Base-by-base conservation (phyloP, 53 echinoderm and acorn worm species). In the Crossaster papposus region DNA sequence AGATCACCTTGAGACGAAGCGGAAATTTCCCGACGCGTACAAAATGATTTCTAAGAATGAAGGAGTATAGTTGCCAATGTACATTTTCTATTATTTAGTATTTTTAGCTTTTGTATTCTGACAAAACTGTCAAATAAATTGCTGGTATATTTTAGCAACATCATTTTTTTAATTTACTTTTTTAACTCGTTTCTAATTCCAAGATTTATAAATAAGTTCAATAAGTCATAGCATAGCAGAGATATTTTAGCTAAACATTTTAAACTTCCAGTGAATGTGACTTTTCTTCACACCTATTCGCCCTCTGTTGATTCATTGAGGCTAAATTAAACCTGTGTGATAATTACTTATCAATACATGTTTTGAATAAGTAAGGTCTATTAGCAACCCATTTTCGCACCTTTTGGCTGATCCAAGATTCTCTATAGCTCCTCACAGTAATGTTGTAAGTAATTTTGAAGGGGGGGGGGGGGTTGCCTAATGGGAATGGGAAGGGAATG, bases 71-170 rank as follows among this genome's bases (percentile, higher is more conserved):
- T 35, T 32, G 31, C 36, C 28, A 18, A 20, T 78, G n/a, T 78
- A 51, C 34, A 76, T 23, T 76, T 78, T 23, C 50, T n/a, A 24
- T 68, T 26, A 30, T 13, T 30, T 28, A 65, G 65, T 70, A 70
- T 70, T 82, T 82, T 65, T 82, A 14, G 18, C 38, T 65, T 82
- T 82, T 70, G 82, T 82, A 70, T 38, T 65, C 14, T 14, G 37
- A 82, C 13, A n/a, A 2, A 65, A 36, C 82, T 28, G 50, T 68
- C 70, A 34, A 70, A 37, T 82, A 65, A 65, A 82, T 82, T 65
- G 12, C 2, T 36, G 12, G 38, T 64, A 65, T 81, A 64, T 68
- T 51, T 82, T 82, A 82, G 17, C 17, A 65, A 70, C 14, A 22
- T 74, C 5, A 9, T 74, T 9, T 24, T 74, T 54, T 26, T 79